These are phyloP conservation scores for Xiphophorus maculatus DNA, from an alignment of 2,113 vertebrate genomes.

Conservation along the genomic window DNA sequence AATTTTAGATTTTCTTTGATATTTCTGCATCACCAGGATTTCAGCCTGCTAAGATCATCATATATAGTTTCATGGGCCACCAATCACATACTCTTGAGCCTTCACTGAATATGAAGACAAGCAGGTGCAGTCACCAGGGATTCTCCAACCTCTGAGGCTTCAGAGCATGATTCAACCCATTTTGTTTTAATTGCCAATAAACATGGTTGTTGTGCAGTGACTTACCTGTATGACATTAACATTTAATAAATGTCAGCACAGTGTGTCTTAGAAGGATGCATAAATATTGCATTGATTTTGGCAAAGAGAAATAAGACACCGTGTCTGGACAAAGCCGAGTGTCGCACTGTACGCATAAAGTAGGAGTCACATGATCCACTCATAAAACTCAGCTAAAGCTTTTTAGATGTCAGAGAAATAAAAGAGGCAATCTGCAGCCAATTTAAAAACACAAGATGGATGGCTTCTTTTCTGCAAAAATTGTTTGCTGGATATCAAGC, in stretches of 20 bases:
- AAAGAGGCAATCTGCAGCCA: slow-evolving; percentile 13
- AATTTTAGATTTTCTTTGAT: slow-evolving; percentile 55
- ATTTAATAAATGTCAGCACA: slow-evolving; percentile 52
- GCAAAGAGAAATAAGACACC: slow-evolving; percentile 25
- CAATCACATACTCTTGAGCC: slow-evolving; percentile 44
- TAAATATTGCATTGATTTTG: slow-evolving; percentile 36
- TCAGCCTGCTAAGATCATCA: slow-evolving; percentile 54
- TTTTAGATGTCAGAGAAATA: slow-evolving; percentile 30
- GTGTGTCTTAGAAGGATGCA: slow-evolving; percentile 9
- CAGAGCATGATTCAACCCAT: slow-evolving; percentile 34
- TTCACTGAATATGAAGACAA: slow-evolving; percentile 47
- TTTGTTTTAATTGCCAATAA: slow-evolving; percentile 48
- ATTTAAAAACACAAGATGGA: slow-evolving; percentile 55
- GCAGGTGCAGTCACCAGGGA: slow-evolving; percentile 65
- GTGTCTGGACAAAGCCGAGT: slow-evolving; percentile 34
- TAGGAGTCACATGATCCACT: slow-evolving; percentile 40
- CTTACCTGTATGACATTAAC: slow-evolving; percentile 25
- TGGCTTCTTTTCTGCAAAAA: slow-evolving; percentile 36
- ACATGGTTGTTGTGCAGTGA: slow-evolving; percentile 9
- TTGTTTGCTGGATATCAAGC: slow-evolving; percentile 47
- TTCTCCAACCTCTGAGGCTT: slow-evolving; percentile 37
- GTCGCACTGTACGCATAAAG: slow-evolving; percentile 29
- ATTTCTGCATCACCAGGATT: slow-evolving; percentile 28
- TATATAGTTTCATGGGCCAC: slow-evolving; percentile 55
- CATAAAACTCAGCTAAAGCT: slow-evolving; percentile 34